phyloP scores from a whole-genome alignment of 2,888 invertebrate genomes.

The Oscheius myriophilus region DNA sequence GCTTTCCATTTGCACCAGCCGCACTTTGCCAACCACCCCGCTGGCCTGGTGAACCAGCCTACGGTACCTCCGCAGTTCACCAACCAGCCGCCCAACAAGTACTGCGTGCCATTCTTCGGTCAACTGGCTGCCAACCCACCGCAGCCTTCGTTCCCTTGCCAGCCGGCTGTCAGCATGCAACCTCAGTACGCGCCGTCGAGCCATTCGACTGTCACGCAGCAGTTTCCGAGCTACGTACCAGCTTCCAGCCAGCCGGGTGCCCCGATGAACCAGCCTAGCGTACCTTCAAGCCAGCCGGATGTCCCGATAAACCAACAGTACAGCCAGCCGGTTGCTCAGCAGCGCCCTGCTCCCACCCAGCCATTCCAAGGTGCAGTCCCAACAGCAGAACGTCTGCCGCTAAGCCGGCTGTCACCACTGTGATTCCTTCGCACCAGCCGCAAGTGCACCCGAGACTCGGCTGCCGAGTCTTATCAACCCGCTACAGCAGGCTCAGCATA shows the following conservation, averaged over 20 bases:
- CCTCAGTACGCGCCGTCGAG: too few relatives aligned
- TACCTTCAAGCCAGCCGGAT: background rate
- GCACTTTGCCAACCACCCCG: background rate
- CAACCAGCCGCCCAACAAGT: background rate
- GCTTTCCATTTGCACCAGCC: background rate
- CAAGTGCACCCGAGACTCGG: too few relatives aligned
- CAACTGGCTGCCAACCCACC: background rate
- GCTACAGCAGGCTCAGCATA: too few relatives aligned
- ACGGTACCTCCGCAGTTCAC: too few relatives aligned
- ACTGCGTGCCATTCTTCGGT: too few relatives aligned
- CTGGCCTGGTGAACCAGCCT: too few relatives aligned
- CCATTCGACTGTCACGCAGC: too few relatives aligned
- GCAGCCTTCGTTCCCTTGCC: background rate
- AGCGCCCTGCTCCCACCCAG: constrained; percentile 19
- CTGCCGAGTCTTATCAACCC: too few relatives aligned
- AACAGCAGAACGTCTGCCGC: constrained; percentile 17
- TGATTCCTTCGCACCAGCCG: too few relatives aligned
- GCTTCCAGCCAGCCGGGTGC: too few relatives aligned
- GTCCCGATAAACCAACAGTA: constrained; percentile 35
- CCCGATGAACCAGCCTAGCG: constrained; percentile 9
- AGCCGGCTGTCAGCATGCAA: background rate
- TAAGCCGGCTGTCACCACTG: background rate
- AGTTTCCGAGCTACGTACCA: too few relatives aligned
- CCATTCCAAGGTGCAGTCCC: background rate
- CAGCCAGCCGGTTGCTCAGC: constrained; percentile 42